These are phyloP conservation scores for Microdon myrmicae DNA, from an alignment of 2,888 invertebrate species.

Conservation along the genomic window DNA sequence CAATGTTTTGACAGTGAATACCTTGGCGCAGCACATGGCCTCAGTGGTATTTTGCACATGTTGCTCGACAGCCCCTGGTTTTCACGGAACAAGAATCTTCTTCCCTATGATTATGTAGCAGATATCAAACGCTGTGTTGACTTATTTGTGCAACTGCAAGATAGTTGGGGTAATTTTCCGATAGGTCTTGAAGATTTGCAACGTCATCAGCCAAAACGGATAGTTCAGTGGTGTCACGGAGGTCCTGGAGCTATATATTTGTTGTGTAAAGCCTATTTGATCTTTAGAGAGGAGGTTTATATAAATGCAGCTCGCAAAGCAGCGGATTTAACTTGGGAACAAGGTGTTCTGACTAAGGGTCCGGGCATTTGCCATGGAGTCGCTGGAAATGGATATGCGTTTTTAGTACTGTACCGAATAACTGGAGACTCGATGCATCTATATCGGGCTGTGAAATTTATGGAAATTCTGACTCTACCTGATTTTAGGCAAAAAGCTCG, in stretches of 20 bases:
- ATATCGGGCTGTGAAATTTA: slow-evolving; percentile 80
- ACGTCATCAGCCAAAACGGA: slow-evolving; percentile 71
- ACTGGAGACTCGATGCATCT: slow-evolving; percentile 78
- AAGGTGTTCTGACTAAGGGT: slow-evolving; percentile 85
- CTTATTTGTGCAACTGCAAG: slow-evolving; percentile 71
- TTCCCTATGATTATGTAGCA: slow-evolving; percentile 60
- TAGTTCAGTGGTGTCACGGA: slow-evolving; percentile 93
- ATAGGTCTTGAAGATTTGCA: slow-evolving; percentile 76
- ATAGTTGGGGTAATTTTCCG: slow-evolving; percentile 79
- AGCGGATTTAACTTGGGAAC: slow-evolving; percentile 83
- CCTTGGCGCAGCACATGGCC: slow-evolving; percentile 74
- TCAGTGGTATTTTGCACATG: slow-evolving; percentile 75
- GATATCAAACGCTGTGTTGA: slow-evolving; percentile 76
- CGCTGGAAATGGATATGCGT: slow-evolving; percentile 84
- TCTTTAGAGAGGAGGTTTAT: slow-evolving; percentile 80
- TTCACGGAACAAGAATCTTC: slow-evolving; percentile 57
- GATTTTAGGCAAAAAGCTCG: slow-evolving; percentile 76
- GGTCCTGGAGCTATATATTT: slow-evolving; percentile 84
- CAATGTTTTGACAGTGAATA: slow-evolving; percentile 68
- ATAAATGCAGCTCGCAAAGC: slow-evolving; percentile 75
- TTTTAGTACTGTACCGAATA: slow-evolving; percentile 79
- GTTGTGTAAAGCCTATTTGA: slow-evolving; percentile 80
- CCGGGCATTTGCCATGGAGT: slow-evolving; percentile 92
- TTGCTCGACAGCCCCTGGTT: slow-evolving; percentile 71
- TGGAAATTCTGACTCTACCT: slow-evolving; percentile 76